Evolutionary conservation across 2,797 vertebrate species (phyloP), one percentile per base, ranked within the genome.

Genomic region (Platalea minor): DNA sequence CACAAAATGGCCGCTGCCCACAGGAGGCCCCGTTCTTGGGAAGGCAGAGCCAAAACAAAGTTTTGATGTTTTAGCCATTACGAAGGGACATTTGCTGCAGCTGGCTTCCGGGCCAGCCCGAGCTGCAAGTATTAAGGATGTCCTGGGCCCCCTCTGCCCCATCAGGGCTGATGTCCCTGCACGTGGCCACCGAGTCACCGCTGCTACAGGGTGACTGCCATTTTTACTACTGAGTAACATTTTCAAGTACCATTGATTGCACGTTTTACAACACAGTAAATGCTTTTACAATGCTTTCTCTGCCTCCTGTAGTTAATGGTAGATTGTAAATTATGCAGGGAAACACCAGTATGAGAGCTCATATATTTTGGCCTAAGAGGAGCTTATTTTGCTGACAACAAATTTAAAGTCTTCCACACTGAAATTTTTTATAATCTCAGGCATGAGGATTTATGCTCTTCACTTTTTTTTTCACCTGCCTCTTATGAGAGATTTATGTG

Each of bases 1-100:
- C 80, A 74, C 88, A 78, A 91, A 85, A 89, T 93, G 91, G 94
- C 91, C 3, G 51, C 85, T 88, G 67, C 35, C 50, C 73, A 17
- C 24, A 21, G 7, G 7, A 39, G 53, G 56, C 24, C 53, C 39
- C 5, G 0, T 21, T 45, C 70, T 39, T 39, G 35, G 60, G n/a
- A 24, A 45, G 39, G 43, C 76, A 69, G 72, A 24, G 41, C 64
- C 1, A 13, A 21, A 4, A 9, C 8, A 0, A 6, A 28, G 23
- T 17, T 48, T 10, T 20, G 26, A 3, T 4, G 2, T 43, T 26
- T 67, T 17, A 11, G 45, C 0, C 0, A 19, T 23, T 23, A 10
- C 0, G 1, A n/a, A 60, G 53, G 31, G 7, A 11, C 2, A 0
- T 65, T 65, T 26, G 8, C 17, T 26, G 9, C 43, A 39, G 43